These are phyloP conservation scores for Caligus rogercresseyi DNA, from an alignment of 1,140 invertebrate genomes.

Conservation along the genomic window DNA sequence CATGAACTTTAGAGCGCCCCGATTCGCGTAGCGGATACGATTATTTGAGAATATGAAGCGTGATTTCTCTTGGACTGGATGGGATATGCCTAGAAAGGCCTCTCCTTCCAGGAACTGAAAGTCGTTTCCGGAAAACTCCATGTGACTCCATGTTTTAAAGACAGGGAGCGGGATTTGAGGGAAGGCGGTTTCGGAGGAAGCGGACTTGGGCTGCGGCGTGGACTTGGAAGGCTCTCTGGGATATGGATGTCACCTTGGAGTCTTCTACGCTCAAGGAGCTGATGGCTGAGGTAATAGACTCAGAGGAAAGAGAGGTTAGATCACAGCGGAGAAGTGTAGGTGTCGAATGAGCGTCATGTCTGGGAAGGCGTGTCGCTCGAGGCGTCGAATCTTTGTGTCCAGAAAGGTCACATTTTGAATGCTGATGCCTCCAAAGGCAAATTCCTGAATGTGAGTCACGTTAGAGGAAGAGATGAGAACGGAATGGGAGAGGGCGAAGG, in stretches of 20 bases:
- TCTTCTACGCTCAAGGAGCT: not conserved
- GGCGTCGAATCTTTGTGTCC: not conserved
- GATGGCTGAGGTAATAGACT: slow-evolving; percentile 10
- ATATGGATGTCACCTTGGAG: not conserved
- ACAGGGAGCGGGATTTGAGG: not conserved
- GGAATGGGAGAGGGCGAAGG: not conserved
- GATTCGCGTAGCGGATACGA: slow-evolving; percentile 10
- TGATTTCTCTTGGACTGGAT: not conserved
- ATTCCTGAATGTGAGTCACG: not conserved
- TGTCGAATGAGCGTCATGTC: not conserved
- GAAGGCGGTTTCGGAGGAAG: not conserved
- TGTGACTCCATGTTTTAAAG: slow-evolving; percentile 3
- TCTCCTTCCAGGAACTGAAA: slow-evolving; percentile 3
- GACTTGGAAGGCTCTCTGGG: not conserved
- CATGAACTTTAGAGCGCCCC: not conserved
- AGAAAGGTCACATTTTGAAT: not conserved
- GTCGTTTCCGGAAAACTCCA: not conserved
- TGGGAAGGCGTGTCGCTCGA: not conserved
- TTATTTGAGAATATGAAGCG: slow-evolving; percentile 6
- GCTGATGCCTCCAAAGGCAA: not conserved
- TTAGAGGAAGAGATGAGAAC: not conserved
- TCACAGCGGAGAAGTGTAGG: slow-evolving; percentile 1
- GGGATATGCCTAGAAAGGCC: not conserved
- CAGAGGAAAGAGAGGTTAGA: not conserved
- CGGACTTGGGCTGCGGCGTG: slow-evolving; percentile 1